Evolutionary conservation across 2,888 invertebrate genomes (phyloP), one percentile per base, ranked within the genome.

Genomic region (Tenthredo distinguenda): DNA sequence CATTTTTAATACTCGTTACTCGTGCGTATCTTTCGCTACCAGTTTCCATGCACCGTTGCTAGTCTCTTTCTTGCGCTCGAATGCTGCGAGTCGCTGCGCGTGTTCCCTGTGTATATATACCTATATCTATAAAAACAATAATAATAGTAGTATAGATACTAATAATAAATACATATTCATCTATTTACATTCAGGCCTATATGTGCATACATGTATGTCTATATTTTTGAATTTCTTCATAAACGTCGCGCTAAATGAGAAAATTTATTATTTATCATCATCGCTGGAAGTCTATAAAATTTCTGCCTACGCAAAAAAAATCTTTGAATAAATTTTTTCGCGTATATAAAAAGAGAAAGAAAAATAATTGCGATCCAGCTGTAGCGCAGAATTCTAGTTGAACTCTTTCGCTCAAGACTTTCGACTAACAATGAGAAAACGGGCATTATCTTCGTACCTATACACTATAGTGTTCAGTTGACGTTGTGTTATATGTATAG

Each of bases 21-120:
- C 21, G 26, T 9, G 0, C 71, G 18, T 9, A 37, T 37, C 31
- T 15, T 12, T 71, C 34, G 34, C 71, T 71, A 71, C 34, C 37
- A 5, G 18, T 31, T 71, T 37, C 21, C 71, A 71, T 71, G 71
- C 71, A 71, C 71, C 71, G 71, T 71, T 71, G 71, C 71, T 71
- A 18, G 71, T 71, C 71, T 37, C 37, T 71, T 71, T 71, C 37
- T 71, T 37, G 18, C n/a, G 18, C 68, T 68, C 10, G 15, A 71
- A 71, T 34, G 26, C 34, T 71, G 71, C 5, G 37, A 37, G 71
- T n/a, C 37, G 34, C 26, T 62, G 26, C 62, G 26, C 26, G 10
- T 26, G 10, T 62, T 62, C 26, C 2, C 2, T 21, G 26, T 37
- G n/a, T n/a, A 50, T 37, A 50, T 37, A 43, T 43, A 43, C 10